These are phyloP conservation scores for Strix uralensis DNA, from an alignment of 2,113 vertebrate genomes.

Conservation along the genomic window DNA sequence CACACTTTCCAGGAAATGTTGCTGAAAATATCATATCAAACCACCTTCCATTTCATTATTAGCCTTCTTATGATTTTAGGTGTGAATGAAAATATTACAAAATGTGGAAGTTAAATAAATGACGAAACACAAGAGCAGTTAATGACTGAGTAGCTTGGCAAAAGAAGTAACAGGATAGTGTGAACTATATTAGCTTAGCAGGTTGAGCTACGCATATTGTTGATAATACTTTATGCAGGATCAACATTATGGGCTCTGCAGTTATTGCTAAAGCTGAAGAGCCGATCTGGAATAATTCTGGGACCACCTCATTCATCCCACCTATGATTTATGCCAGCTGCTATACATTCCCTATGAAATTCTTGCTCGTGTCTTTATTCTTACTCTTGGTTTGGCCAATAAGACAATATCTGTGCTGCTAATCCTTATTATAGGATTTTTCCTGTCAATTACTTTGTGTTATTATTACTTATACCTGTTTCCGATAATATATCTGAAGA, in stretches of 20 bases:
- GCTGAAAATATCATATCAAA: conserved; percentile 30
- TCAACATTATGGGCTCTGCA: neutral
- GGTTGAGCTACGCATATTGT: neutral
- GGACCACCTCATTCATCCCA: neutral
- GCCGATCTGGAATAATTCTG: neutral
- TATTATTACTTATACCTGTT: neutral
- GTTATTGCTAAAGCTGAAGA: neutral
- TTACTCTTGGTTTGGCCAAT: neutral
- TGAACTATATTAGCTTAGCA: neutral
- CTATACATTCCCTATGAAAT: neutral
- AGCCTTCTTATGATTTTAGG: conserved; percentile 4
- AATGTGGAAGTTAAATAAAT: conserved; percentile 51
- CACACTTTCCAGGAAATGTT: neutral
- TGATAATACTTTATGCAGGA: neutral
- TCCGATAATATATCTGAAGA: neutral
- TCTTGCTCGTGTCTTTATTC: neutral
- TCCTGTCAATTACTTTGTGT: neutral
- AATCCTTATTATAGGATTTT: neutral
- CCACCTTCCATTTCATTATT: neutral
- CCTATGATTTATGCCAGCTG: neutral
- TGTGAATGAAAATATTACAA: conserved; percentile 45
- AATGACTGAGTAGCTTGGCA: conserved; percentile 32
- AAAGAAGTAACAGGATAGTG: neutral
- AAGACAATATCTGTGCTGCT: neutral
- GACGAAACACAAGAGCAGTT: neutral